Conservation (phyloP, 2,113 vertebrate genomes). For the Ginglymostoma cirratum region DNA sequence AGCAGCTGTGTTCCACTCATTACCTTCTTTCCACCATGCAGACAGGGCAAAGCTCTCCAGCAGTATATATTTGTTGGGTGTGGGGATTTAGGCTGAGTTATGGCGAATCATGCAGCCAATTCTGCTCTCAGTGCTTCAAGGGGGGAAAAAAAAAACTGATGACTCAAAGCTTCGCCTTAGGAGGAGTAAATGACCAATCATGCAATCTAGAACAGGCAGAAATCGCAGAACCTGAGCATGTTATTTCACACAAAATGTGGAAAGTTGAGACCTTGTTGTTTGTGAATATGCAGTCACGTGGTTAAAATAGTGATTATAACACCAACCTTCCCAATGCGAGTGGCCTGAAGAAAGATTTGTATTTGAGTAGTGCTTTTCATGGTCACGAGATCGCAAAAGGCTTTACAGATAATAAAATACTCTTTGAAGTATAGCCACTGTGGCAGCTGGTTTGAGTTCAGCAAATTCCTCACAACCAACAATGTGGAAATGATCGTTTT, state of each 20-base stretch:
- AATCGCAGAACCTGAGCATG: neutral
- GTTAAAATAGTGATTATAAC: neutral
- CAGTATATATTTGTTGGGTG: neutral
- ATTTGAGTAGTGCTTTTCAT: neutral
- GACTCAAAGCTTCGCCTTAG: neutral
- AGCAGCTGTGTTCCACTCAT: neutral
- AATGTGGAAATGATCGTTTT: neutral
- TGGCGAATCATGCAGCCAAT: neutral
- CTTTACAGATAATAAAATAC: neutral
- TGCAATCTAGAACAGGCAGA: neutral
- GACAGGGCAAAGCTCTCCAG: neutral
- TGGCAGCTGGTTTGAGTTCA: neutral
- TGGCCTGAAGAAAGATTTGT: neutral
- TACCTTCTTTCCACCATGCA: neutral
- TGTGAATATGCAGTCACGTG: neutral
- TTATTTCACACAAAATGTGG: neutral
- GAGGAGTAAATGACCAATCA: neutral
- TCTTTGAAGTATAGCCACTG: neutral
- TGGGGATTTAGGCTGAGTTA: neutral
- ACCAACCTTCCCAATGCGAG: neutral
- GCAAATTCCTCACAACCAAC: neutral
- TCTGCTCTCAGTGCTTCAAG: neutral
- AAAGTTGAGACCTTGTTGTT: neutral
- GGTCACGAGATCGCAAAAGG: neutral
- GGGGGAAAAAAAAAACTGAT: neutral